A percentile compares a stretch with the other conserved stretches of the same genome.
These are phyloP conservation scores for Ylistrum balloti DNA, from an alignment of 1,140 invertebrate species.

Conservation along the genomic window DNA sequence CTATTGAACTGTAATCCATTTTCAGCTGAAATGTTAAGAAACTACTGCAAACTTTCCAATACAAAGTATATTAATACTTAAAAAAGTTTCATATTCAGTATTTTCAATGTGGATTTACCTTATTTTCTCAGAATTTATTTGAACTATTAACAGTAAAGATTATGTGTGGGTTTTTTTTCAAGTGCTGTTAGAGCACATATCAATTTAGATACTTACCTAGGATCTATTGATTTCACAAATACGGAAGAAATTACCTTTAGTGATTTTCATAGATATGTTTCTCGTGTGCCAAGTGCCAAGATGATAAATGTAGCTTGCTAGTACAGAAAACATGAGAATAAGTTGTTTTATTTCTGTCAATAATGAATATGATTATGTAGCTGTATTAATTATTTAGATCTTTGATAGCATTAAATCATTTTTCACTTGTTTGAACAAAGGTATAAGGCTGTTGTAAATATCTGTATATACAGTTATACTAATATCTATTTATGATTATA, in stretches of 20 bases:
- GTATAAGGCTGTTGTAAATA: neutral
- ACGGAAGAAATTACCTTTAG: neutral
- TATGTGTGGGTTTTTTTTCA: neutral
- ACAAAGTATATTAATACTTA: neutral
- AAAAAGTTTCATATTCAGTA: neutral
- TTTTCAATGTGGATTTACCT: neutral
- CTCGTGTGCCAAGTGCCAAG: neutral
- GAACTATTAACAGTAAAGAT: neutral
- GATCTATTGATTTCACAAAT: neutral
- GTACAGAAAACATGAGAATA: neutral
- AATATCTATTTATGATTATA: neutral
- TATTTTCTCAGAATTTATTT: neutral
- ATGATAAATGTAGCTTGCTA: neutral
- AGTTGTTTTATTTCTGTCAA: neutral
- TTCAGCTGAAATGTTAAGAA: neutral
- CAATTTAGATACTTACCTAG: neutral
- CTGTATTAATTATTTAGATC: neutral
- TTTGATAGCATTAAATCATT: constrained; percentile 5
- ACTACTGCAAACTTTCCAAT: neutral
- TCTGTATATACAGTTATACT: neutral
- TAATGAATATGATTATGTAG: neutral
- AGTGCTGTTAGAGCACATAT: too few species aligned
- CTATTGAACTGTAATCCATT: neutral
- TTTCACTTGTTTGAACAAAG: neutral
- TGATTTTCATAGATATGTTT: neutral